These are phyloP conservation scores for Malaclemys terrapin DNA, from an alignment of 2,113 vertebrate species.

Conservation along the genomic window DNA sequence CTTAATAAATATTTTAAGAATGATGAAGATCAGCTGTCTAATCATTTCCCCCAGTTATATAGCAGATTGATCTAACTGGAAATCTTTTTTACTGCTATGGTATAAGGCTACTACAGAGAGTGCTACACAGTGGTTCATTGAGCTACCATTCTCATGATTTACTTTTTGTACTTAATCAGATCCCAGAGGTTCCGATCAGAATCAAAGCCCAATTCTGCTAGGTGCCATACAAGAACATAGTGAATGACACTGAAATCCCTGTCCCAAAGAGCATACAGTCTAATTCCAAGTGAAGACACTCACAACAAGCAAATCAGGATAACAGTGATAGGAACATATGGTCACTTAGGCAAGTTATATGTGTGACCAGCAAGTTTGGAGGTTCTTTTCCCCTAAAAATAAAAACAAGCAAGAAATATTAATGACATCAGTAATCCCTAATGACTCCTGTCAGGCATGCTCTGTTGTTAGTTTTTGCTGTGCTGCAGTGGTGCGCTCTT, in stretches of 20 bases:
- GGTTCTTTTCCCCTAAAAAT: background rate
- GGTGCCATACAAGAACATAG: background rate
- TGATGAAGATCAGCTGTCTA: background rate
- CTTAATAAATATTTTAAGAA: constrained; percentile 41
- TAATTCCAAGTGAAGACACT: background rate
- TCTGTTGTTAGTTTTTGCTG: background rate
- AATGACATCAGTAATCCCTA: background rate
- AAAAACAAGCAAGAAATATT: background rate
- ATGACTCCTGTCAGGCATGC: background rate
- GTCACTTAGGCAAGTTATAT: background rate
- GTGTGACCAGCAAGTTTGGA: background rate
- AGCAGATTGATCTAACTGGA: background rate
- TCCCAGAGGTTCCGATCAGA: background rate
- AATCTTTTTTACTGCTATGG: background rate
- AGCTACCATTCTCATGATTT: background rate
- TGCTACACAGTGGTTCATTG: background rate
- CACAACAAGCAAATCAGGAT: background rate
- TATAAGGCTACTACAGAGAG: background rate
- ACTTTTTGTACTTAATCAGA: background rate
- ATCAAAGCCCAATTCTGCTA: background rate
- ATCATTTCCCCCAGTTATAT: background rate
- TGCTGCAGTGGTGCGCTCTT: background rate
- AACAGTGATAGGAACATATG: background rate
- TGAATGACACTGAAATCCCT: background rate
- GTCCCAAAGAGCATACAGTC: background rate